phyloP scores from a whole-genome alignment of 2,888 invertebrate species.

The Heliconius ismenius region DNA sequence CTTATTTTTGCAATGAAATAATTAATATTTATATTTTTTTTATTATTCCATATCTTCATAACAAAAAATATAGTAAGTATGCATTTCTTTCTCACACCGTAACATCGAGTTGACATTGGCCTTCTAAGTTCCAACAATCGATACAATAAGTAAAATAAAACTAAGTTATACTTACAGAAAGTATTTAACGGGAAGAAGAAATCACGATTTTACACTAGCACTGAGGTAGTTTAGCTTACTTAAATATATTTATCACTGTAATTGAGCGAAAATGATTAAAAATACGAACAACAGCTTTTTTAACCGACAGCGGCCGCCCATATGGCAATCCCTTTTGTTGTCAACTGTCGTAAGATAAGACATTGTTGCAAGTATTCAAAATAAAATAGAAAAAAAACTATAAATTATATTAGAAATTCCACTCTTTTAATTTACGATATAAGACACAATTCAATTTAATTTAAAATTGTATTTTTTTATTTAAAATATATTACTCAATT shows the following conservation, averaged over 20 bases:
- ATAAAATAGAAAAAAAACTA: neutral
- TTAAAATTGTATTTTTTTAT: neutral
- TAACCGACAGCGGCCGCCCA: constrained; percentile 26
- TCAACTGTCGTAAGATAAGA: constrained; percentile 24
- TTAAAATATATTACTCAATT: neutral
- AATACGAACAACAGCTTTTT: constrained; percentile 21
- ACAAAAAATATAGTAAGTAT: constrained; percentile 2
- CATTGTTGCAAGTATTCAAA: constrained; percentile 22
- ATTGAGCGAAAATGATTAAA: constrained; percentile 25
- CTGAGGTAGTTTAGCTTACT: constrained; percentile 46
- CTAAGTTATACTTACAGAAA: constrained; percentile 60
- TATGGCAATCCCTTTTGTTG: constrained; percentile 32
- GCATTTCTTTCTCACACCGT: constrained; percentile 48
- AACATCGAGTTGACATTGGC: constrained; percentile 71
- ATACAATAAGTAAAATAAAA: constrained; percentile 58
- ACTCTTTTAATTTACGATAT: neutral
- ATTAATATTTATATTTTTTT: neutral
- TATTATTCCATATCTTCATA: neutral
- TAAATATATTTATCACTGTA: constrained; percentile 23
- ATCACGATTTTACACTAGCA: constrained; percentile 55
- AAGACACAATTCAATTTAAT: neutral
- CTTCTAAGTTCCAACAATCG: constrained; percentile 66
- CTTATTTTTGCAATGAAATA: neutral
- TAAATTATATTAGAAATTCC: neutral
- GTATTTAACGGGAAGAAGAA: constrained; percentile 53